Conservation (phyloP, 2,797 vertebrate species). For the Xenops minutus region DNA sequence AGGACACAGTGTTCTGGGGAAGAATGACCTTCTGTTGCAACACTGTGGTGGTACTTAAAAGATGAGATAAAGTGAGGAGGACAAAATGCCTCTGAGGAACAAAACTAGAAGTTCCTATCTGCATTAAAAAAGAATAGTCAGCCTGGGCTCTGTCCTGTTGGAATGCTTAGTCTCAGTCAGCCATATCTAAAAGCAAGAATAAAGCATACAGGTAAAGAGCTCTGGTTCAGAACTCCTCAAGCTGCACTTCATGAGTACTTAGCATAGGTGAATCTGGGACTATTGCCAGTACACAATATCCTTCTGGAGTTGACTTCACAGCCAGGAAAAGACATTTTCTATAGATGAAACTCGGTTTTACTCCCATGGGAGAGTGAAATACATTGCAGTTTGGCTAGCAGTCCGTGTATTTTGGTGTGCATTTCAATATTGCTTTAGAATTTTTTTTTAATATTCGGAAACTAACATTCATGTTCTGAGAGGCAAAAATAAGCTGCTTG, state of each 20-base stretch:
- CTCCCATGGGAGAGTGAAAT: neutral
- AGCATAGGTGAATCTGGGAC: constrained; percentile 22
- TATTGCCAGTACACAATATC: neutral
- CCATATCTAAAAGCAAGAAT: neutral
- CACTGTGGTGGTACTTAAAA: neutral
- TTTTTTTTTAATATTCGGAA: neutral
- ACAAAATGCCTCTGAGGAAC: constrained; percentile 25
- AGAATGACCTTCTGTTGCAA: constrained; percentile 7
- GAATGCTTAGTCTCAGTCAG: constrained; percentile 8
- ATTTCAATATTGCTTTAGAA: neutral
- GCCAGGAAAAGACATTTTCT: constrained; percentile 3
- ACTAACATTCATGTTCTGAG: neutral
- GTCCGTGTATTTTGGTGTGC: neutral
- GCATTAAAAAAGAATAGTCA: constrained; percentile 18
- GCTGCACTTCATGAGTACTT: constrained; percentile 3
- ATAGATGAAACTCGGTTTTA: neutral
- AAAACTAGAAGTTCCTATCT: neutral
- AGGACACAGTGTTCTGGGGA: neutral
- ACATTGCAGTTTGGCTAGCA: neutral
- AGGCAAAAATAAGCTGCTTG: neutral
- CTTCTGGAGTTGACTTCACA: neutral
- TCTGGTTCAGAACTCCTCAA: neutral
- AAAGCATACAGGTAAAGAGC: neutral
- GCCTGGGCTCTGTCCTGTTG: neutral
- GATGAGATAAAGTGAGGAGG: neutral